These are phyloP conservation scores for Nymphalis c-album DNA, from an alignment of 2,888 invertebrate genomes.

Conservation along the genomic window DNA sequence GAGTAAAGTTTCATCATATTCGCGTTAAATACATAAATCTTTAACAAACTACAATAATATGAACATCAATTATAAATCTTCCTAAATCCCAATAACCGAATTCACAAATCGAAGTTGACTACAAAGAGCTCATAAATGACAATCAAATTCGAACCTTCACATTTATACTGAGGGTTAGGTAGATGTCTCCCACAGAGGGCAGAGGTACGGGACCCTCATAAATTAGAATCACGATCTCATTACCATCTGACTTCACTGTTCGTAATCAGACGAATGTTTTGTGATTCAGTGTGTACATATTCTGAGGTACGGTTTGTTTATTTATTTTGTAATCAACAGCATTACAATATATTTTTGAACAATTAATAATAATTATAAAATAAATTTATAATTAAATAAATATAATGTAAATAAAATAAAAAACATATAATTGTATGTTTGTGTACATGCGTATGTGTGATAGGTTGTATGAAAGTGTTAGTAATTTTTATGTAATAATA, in stretches of 20 bases:
- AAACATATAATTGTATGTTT: too few species aligned
- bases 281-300: conserved; percentile 3
- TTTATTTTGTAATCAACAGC: not conserved
- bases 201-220: conserved; percentile 39
- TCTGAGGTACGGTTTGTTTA: not conserved
- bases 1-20: too few species aligned
- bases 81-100: conserved; percentile 3
- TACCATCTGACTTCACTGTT: conserved; percentile 37
- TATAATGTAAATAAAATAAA: too few species aligned
- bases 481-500: too few species aligned
- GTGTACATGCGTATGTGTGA: too few species aligned
- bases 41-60: not conserved
- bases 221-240: conserved; percentile 47
- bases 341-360: too few species aligned
- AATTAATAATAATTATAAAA: too few species aligned
- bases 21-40: too few species aligned
- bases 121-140: conserved; percentile 2
- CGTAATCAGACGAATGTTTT: conserved; percentile 36
- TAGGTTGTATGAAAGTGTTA: too few species aligned
- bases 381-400: too few species aligned
- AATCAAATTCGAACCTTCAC: conserved; percentile 16
- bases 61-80: not conserved
- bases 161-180: conserved; percentile 23
- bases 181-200: conserved; percentile 32
- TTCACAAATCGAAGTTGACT: not conserved